Percentiles rank a stretch among this genome's conserved stretches.
Evolutionary conservation across 37 sponge, comb jelly and placozoan species (phyloP).

Genomic region (Oscarella lobularis): DNA sequence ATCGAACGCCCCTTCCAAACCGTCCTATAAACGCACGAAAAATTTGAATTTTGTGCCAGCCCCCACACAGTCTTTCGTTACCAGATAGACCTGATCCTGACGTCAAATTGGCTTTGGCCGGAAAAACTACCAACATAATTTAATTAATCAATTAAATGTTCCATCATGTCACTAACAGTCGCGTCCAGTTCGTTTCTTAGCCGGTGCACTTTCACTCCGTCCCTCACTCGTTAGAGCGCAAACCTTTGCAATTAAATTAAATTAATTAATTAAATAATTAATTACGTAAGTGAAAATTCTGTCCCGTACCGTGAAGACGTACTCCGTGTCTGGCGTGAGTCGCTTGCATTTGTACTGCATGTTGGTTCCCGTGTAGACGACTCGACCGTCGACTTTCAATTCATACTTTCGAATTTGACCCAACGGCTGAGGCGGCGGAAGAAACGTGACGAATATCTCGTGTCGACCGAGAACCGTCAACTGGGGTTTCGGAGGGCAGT

Average conservation of each 20-base stretch:
- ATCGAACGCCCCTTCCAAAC: too few relatives aligned
- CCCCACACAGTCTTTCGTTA: too few relatives aligned
- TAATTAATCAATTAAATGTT: too few relatives aligned
- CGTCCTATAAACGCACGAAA: too few relatives aligned
- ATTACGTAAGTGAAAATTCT: too few relatives aligned
- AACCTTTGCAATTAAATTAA: too few relatives aligned
- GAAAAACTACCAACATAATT: too few relatives aligned
- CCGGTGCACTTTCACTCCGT: not conserved
- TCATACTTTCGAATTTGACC: not conserved
- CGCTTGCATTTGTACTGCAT: not conserved
- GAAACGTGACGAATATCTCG: not conserved
- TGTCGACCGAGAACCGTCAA: not conserved
- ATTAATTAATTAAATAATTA: too few relatives aligned
- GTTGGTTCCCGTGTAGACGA: not conserved
- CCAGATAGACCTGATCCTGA: too few relatives aligned
- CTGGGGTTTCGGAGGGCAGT: not conserved
- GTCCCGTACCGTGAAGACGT: not conserved
- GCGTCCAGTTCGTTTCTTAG: not conserved
- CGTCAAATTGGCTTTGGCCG: too few relatives aligned
- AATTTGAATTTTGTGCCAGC: too few relatives aligned
- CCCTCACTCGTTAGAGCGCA: not conserved
- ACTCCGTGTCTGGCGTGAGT: not conserved
- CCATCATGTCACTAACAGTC: not conserved
- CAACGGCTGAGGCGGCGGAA: not conserved
- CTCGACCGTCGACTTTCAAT: not conserved